These are phyloP conservation scores for Allophyes oxyacanthae DNA, from an alignment of 2,888 invertebrate species.

Conservation along the genomic window DNA sequence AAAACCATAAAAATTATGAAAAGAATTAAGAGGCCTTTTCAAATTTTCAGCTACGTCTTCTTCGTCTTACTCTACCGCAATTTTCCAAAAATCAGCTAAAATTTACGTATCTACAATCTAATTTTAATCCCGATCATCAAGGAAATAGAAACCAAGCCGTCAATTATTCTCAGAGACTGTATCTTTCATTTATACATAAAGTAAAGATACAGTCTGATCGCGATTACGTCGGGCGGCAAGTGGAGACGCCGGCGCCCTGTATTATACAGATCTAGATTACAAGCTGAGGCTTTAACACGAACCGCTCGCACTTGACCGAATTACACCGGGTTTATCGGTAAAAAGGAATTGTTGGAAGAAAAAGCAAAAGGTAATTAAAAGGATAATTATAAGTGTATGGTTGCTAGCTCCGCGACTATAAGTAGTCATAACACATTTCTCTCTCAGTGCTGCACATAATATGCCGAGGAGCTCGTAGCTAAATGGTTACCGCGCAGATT, in stretches of 20 bases:
- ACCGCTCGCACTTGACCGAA: slow-evolving; percentile 41
- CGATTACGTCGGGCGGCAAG: slow-evolving; percentile 40
- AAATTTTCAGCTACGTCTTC: no score
- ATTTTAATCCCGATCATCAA: not conserved
- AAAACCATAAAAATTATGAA: no score
- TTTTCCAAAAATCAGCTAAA: no score
- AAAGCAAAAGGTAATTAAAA: not conserved
- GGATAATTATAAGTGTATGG: not conserved
- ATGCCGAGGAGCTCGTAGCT: no score
- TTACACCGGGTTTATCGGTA: slow-evolving; percentile 5
- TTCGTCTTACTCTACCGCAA: no score
- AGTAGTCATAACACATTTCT: not conserved
- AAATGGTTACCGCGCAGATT: no score
- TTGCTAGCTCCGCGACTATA: not conserved
- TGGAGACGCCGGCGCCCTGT: slow-evolving; percentile 37
- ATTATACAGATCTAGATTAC: slow-evolving; percentile 45
- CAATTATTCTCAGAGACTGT: slow-evolving; percentile 8
- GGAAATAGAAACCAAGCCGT: slow-evolving; percentile 18
- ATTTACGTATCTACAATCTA: no score
- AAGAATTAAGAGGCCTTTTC: no score
- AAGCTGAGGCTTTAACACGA: slow-evolving; percentile 31
- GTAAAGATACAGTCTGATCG: slow-evolving; percentile 36
- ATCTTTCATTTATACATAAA: slow-evolving; percentile 28
- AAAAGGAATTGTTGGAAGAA: not conserved
- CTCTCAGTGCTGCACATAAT: no score